Evolutionary conservation across 2,888 invertebrate species (phyloP).

Genomic region (Carcina quercana): DNA sequence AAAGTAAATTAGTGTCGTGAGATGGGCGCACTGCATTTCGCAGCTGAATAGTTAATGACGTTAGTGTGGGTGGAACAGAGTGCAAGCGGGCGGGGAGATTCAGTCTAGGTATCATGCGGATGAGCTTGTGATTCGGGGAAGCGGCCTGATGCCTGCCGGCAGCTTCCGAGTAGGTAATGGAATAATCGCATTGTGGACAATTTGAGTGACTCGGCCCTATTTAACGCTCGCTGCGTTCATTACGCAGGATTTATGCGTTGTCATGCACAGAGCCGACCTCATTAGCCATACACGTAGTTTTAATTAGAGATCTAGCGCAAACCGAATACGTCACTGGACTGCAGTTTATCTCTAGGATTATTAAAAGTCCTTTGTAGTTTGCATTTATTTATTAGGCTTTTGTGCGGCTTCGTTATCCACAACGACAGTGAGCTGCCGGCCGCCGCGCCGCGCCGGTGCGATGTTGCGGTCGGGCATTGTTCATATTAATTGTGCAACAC

Average conservation of each 20-base stretch:
- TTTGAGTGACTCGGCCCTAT: constrained; percentile 63
- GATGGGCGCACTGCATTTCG: background rate
- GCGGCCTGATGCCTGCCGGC: constrained; percentile 32
- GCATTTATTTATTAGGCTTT: background rate
- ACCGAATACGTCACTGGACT: constrained; percentile 27
- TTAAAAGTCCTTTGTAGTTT: constrained; percentile 7
- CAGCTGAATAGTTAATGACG: background rate
- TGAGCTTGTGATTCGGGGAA: constrained; percentile 7
- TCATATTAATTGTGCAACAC: constrained; percentile 35
- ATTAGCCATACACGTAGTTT: constrained; percentile 57
- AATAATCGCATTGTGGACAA: constrained; percentile 68
- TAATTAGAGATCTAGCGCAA: constrained; percentile 52
- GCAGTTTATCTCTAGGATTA: constrained; percentile 22
- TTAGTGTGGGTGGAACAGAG: too few species aligned
- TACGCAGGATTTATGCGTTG: constrained; percentile 64
- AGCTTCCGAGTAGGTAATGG: constrained; percentile 52
- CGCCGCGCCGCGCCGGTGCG: constrained; percentile 25
- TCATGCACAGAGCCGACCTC: constrained; percentile 57
- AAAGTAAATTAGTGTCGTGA: too few species aligned
- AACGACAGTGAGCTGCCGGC: too few species aligned
- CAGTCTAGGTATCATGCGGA: too few species aligned
- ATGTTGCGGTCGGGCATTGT: constrained; percentile 37
- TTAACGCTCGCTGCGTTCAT: constrained; percentile 64
- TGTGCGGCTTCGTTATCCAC: background rate
- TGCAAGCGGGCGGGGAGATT: too few species aligned